Evolutionary conservation across 2,888 invertebrate genomes (phyloP).

Genomic region (Microchrysa polita): DNA sequence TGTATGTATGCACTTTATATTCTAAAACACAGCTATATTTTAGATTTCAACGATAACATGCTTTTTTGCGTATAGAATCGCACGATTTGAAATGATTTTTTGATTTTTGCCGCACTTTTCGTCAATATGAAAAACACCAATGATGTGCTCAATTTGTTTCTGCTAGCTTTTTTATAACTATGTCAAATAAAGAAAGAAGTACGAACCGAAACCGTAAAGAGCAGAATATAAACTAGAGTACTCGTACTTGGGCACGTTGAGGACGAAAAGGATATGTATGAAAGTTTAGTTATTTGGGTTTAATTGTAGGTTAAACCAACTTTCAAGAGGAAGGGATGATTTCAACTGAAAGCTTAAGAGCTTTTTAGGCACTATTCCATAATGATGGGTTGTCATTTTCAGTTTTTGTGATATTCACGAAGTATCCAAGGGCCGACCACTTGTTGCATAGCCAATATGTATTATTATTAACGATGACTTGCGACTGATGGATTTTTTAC

Average conservation of each 20-base stretch:
- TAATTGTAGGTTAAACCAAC: neutral
- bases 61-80: no score
- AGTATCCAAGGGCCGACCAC: neutral
- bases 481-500: no score
- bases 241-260: neutral
- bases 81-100: no score
- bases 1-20: no score
- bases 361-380: neutral
- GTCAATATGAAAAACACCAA: no score
- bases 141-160: no score
- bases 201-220: constrained; percentile 34
- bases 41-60: neutral
- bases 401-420: no score
- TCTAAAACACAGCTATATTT: neutral
- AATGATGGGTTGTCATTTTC: neutral
- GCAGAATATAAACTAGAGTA: constrained; percentile 11
- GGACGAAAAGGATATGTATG: neutral
- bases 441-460: no score
- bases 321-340: neutral
- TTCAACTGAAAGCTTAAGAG: neutral
- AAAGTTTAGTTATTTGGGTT: neutral
- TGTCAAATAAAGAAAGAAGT: constrained; percentile 5
- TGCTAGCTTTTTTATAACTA: neutral
- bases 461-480: no score
- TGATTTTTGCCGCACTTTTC: no score